Percentiles rank a stretch among this genome's conserved stretches.
Conservation (phyloP, 37 sponge, comb jelly and placozoan genomes). For the Aplysina aerophoba region DNA sequence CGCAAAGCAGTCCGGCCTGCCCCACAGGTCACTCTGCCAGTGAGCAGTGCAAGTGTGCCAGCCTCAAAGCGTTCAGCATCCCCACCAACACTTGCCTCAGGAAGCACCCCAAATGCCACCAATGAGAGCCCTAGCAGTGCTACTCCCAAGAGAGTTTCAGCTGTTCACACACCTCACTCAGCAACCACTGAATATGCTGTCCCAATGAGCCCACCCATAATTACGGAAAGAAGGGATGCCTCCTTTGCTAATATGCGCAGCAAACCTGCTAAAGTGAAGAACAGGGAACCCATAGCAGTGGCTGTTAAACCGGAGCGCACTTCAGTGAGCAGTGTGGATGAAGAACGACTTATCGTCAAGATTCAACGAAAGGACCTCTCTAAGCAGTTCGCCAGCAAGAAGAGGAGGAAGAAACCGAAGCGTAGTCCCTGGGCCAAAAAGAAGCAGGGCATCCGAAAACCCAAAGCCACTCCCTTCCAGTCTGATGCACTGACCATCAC, state of each 20-base stretch:
- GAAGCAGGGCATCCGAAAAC: not conserved
- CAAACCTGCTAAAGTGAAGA: not conserved
- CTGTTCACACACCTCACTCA: not conserved
- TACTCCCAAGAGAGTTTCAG: not conserved
- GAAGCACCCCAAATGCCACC: not conserved
- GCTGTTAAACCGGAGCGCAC: too few species aligned
- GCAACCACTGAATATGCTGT: not conserved
- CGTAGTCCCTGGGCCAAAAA: constrained; percentile 23
- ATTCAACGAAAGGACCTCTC: constrained; percentile 18
- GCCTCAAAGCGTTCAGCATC: too few species aligned
- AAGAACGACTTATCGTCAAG: not conserved
- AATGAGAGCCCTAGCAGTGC: not conserved
- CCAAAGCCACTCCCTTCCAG: not conserved
- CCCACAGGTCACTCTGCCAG: too few species aligned
- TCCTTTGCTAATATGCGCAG: not conserved
- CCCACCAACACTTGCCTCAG: not conserved
- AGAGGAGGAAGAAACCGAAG: not conserved
- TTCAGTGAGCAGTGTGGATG: too few species aligned
- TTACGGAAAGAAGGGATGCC: not conserved
- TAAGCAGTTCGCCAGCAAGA: not conserved
- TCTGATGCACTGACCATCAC: not conserved
- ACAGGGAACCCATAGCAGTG: not conserved
- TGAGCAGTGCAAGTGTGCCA: too few species aligned
- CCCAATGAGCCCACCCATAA: constrained; percentile 18
- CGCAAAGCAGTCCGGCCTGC: too few species aligned